phyloP scores from a whole-genome alignment of 2,797 vertebrate species.

The Hippocampus kuda region DNA sequence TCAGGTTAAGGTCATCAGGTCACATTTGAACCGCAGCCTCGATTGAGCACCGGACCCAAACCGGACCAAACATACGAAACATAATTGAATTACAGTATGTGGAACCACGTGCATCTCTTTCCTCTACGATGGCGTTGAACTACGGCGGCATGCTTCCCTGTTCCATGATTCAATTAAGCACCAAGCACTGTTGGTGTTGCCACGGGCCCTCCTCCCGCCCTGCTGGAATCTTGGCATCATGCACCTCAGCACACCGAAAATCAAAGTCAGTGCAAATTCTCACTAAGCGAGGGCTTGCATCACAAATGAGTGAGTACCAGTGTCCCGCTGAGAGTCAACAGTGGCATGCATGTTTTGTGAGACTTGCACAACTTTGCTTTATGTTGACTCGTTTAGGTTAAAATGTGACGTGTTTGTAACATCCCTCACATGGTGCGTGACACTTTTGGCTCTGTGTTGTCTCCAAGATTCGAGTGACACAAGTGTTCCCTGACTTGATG shows the following conservation, averaged over 20 bases:
- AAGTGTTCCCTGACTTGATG: constrained; percentile 49
- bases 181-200: constrained; percentile 33
- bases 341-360: constrained; percentile 1
- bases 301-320: constrained; percentile 24
- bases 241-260: constrained; percentile 36
- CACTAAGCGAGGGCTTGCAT: constrained; percentile 36
- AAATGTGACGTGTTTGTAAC: not conserved
- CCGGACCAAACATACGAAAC: constrained; percentile 29
- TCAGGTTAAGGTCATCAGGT: not conserved
- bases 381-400: constrained; percentile 12
- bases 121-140: constrained; percentile 47
- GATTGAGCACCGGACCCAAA: constrained; percentile 26
- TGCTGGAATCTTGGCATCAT: constrained; percentile 50
- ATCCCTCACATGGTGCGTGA: constrained; percentile 27
- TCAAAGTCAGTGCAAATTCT: constrained; percentile 49
- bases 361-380: constrained; percentile 5
- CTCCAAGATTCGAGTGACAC: constrained; percentile 48
- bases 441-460: constrained; percentile 40
- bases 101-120: constrained; percentile 60
- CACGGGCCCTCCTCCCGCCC: constrained; percentile 18
- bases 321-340: constrained; percentile 22
- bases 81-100: constrained; percentile 65
- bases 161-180: constrained; percentile 53
- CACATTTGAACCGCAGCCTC: constrained; percentile 16
- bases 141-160: constrained; percentile 23